Evolutionary conservation across 2,888 invertebrate species (phyloP), one percentile per base, ranked within the genome.

Genomic region (Tenthredo amoena): DNA sequence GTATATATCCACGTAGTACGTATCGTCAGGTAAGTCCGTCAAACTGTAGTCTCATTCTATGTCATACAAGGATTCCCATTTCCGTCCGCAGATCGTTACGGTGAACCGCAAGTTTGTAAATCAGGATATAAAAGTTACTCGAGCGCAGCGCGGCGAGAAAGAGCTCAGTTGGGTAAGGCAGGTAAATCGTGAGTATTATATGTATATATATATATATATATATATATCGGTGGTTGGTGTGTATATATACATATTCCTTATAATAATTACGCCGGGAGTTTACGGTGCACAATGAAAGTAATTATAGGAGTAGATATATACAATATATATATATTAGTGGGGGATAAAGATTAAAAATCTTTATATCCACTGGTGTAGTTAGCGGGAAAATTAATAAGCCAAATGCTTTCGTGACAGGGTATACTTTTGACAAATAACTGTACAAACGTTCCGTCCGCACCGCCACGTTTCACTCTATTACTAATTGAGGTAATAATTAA

Each of bases 101-200:
- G 83, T 47, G 31, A 47, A 47, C 83, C 83, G 50, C 83, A 10
- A 71, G 83, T 83, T 83, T 83, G 83, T 83, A 83, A 83, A 83
- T 83, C 83, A 83, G 83, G 71, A 65, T 71, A 50, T 83, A 83
- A 83, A 81, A 83, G 68, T 83, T 68, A 83, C 68, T 81, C 81
- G 47, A 15, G 68, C 26, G 83, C n/a, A 83, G 47, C 26, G 47
- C 10, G n/a, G 47, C 68, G 83, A 47, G 83, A 68, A 83, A 50
- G 34, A 68, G 83, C 68, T 81, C 26, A 34, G 83, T 47, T 31
- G 43, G 37, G 34, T 43, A 40, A 62, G 65, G 62, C 81, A 81
- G 81, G 58, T 81, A 15, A 40, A 62, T 43, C n/a, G 37, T 26
- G 34, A 26, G 21, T 43, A 74, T 40, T 74, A 74, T 47, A 43